Conservation (phyloP, 2,888 invertebrate species). For the Epirrhoe tristata region DNA sequence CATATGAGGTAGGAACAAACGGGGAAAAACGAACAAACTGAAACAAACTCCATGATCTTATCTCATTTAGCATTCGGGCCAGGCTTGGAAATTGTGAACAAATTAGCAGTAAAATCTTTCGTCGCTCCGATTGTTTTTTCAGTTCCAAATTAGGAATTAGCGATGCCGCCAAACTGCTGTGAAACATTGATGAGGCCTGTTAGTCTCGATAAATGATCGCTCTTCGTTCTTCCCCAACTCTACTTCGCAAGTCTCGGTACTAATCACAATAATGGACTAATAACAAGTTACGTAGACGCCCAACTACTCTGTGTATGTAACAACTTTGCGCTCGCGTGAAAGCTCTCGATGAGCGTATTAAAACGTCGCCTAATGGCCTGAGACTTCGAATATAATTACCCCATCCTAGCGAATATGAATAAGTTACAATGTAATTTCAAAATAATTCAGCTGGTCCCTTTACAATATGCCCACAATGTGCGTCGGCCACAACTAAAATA, state of each 20-base stretch:
- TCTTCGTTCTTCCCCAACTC: slow-evolving; percentile 13
- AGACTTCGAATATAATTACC: slow-evolving; percentile 47
- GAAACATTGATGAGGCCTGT: slow-evolving; percentile 77
- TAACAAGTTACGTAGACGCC: slow-evolving; percentile 64
- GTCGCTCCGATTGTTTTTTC: slow-evolving; percentile 72
- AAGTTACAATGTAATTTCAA: slow-evolving; percentile 32
- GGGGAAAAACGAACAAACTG: slow-evolving; percentile 43
- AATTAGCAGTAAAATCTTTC: slow-evolving; percentile 72
- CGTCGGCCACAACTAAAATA: slow-evolving; percentile 22
- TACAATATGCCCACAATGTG: slow-evolving; percentile 17
- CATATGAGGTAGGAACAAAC: slow-evolving; percentile 33
- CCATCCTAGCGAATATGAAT: slow-evolving; percentile 30
- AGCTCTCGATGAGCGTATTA: slow-evolving; percentile 45
- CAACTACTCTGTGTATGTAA: slow-evolving; percentile 55
- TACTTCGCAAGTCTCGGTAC: slow-evolving; percentile 49
- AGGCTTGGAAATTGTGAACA: slow-evolving; percentile 54
- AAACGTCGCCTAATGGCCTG: slow-evolving; percentile 53
- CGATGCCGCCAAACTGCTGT: slow-evolving; percentile 63
- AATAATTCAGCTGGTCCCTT: slow-evolving; percentile 18
- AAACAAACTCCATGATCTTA: slow-evolving; percentile 42
- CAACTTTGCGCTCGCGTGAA: slow-evolving; percentile 53
- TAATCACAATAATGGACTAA: slow-evolving; percentile 80
- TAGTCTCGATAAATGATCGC: slow-evolving; percentile 47
- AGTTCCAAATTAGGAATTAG: slow-evolving; percentile 75
- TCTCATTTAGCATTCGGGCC: slow-evolving; percentile 63